Base-by-base conservation (phyloP, 2,113 vertebrate genomes). In the Caranx ignobilis region DNA sequence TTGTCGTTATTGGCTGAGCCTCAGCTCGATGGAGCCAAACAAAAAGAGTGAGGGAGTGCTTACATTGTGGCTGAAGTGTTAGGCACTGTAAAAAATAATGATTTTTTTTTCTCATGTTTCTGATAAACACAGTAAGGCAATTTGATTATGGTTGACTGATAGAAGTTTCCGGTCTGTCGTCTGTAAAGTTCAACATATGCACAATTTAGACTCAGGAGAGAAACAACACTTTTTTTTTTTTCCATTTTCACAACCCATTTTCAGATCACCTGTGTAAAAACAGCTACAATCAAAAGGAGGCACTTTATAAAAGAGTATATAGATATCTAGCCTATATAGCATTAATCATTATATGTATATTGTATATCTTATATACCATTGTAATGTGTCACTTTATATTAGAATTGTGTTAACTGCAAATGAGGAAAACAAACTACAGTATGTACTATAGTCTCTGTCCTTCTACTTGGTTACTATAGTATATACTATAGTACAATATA, bases 211-310 rank as follows among this genome's bases (percentile, higher is more conserved):
- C 75, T 88, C 64, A 77, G 87, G 84, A 91, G 70, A 86, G 57
- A 84, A 79, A 93, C 86, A 71, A 81, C 70, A 79, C 52, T 48
- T 63, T 75, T 83, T 43, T 47, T 64, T 72, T 64, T 34, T 37
- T 55, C 50, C 79, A 60, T 79, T 83, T 85, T 90, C 69, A 92
- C 83, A 79, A 89, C 93, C 87, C 88, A 91, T 87, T 91, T 90
- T 78, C 68, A 91, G 89, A 94, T 93, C 85, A 91, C 76, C 92
- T 93, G 93, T 94, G 93, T 94, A 94, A 94, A 94, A 95, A 95
- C 94, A 93, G 94, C 94, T 95, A 95, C 95, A 95, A 95, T 95
- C 94, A 93, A 94, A 95, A 95, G 93, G 89, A 95, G 95, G 94
- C 94, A 95, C 95, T 95, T 95, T 94, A 94, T 93, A 94, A 94